A percentile compares a stretch with the other conserved stretches of the same genome.
These are phyloP conservation scores for Gallinago nigripennis DNA, from an alignment of 2,797 vertebrate genomes.

Conservation along the genomic window DNA sequence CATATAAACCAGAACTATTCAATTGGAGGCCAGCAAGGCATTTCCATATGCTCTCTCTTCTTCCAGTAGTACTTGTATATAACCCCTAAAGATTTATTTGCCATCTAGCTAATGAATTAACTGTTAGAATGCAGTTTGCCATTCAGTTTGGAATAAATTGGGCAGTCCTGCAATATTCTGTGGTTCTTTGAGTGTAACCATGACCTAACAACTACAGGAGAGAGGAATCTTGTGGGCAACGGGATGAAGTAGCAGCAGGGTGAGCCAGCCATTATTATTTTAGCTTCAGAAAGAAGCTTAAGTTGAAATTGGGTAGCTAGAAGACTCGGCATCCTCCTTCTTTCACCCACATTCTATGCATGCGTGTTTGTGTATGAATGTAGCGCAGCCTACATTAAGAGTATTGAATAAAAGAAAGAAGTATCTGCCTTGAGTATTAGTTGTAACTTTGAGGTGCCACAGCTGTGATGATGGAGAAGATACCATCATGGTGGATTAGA, in stretches of 20 bases:
- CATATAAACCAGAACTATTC: not conserved
- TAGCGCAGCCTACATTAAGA: not conserved
- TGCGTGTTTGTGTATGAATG: not conserved
- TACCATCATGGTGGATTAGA: not conserved
- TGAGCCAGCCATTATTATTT: not conserved
- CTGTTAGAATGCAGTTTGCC: not conserved
- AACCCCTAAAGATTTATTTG: not conserved
- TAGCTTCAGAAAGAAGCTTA: not conserved
- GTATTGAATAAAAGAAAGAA: not conserved
- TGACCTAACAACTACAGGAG: not conserved
- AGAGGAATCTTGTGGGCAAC: not conserved
- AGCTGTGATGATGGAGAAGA: not conserved
- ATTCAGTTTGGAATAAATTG: not conserved
- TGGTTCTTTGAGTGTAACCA: not conserved
- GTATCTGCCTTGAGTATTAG: not conserved
- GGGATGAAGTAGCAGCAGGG: not conserved
- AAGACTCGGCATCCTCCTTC: not conserved
- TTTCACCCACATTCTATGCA: not conserved
- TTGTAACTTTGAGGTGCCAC: not conserved
- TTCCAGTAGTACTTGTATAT: not conserved
- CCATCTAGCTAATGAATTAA: not conserved
- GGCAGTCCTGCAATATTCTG: not conserved
- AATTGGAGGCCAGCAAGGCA: not conserved
- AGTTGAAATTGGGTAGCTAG: not conserved
- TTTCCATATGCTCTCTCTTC: not conserved